A percentile compares a stretch with the other conserved stretches of the same genome.
phyloP scores from a whole-genome alignment of 2,888 invertebrate genomes.

The Dyspetes luteomarginatus region DNA sequence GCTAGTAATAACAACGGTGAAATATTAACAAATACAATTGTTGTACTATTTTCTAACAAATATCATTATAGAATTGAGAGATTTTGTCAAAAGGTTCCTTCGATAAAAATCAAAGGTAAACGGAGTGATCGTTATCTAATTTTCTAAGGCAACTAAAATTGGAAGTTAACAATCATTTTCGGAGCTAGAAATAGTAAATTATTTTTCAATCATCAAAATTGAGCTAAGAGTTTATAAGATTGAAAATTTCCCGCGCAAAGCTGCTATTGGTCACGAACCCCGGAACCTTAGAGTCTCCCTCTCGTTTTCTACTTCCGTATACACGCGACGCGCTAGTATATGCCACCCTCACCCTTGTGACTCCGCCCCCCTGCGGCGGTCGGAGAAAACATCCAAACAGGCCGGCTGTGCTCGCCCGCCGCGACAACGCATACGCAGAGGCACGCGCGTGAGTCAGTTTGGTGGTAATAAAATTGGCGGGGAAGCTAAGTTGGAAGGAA shows the following conservation, averaged over 20 bases:
- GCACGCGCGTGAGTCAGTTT: not conserved
- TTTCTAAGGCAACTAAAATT: too few relatives aligned
- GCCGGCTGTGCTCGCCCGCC: slow-evolving; percentile 55
- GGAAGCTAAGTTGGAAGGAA: slow-evolving; percentile 71
- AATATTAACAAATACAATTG: too few relatives aligned
- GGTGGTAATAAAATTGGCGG: slow-evolving; percentile 63
- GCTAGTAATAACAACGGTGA: too few relatives aligned
- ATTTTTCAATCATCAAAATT: not conserved
- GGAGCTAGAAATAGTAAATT: not conserved
- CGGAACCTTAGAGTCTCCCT: slow-evolving; percentile 31
- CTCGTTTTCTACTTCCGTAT: slow-evolving; percentile 54
- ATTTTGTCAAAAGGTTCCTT: too few relatives aligned
- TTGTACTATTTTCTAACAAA: too few relatives aligned
- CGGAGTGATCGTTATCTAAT: too few relatives aligned
- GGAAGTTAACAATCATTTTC: not conserved
- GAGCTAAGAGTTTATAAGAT: too few relatives aligned
- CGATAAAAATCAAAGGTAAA: too few relatives aligned
- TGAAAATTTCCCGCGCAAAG: slow-evolving; percentile 73
- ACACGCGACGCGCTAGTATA: slow-evolving; percentile 31
- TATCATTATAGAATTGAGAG: too few relatives aligned
- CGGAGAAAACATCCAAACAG: slow-evolving; percentile 59
- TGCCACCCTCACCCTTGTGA: slow-evolving; percentile 49
- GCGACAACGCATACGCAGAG: slow-evolving; percentile 42
- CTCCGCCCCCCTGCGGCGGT: slow-evolving; percentile 57
- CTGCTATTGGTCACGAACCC: slow-evolving; percentile 63